These are phyloP conservation scores for Allygus modestus DNA, from an alignment of 2,888 invertebrate species.

Conservation along the genomic window DNA sequence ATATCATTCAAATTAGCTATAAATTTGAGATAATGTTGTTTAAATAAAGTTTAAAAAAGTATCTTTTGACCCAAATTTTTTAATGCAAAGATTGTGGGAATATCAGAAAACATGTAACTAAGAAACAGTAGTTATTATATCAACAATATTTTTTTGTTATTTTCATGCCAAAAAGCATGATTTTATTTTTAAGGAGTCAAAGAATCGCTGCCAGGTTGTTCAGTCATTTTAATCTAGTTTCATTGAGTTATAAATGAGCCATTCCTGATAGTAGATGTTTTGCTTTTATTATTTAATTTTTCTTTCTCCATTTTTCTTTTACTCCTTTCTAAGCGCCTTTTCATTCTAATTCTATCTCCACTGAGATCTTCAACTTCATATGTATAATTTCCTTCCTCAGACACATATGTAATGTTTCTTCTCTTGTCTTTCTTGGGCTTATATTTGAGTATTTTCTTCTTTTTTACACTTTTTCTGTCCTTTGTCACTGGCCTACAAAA, in stretches of 20 bases:
- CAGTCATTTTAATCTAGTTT: background rate
- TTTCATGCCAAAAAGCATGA: too few species aligned
- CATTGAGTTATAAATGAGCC: background rate
- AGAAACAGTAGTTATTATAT: too few species aligned
- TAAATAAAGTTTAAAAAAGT: too few species aligned
- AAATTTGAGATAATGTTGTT: too few species aligned
- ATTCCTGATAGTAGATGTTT: background rate
- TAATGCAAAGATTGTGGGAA: too few species aligned
- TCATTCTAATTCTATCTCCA: slow-evolving; percentile 1
- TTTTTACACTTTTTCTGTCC: background rate
- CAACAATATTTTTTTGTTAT: too few species aligned
- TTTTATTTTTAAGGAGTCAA: too few species aligned
- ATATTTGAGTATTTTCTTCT: slow-evolving; percentile 30
- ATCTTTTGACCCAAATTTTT: too few species aligned
- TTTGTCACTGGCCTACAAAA: background rate
- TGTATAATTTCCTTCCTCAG: background rate
- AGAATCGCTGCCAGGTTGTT: background rate
- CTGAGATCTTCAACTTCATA: slow-evolving; percentile 38
- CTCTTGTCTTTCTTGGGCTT: background rate
- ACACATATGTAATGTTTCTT: slow-evolving; percentile 18
- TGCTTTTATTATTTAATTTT: background rate
- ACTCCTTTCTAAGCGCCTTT: slow-evolving; percentile 14
- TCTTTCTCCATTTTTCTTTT: background rate
- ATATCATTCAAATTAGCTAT: too few species aligned
- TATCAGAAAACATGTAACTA: too few species aligned